These are phyloP conservation scores for Cylas formicarius DNA, from an alignment of 1,140 invertebrate genomes.

Conservation along the genomic window DNA sequence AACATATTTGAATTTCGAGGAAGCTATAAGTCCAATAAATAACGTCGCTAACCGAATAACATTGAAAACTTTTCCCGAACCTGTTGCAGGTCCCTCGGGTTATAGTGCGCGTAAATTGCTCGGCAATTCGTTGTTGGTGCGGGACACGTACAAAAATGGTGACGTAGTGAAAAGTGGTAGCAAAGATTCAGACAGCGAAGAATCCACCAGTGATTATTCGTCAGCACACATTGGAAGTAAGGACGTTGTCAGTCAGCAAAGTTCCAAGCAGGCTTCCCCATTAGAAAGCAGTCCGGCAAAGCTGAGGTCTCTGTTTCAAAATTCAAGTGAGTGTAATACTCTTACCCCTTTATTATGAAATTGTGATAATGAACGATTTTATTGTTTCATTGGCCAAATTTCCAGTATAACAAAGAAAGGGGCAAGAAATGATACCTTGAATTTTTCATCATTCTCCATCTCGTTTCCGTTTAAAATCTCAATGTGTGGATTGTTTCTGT, in stretches of 20 bases:
- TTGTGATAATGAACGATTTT: too few species aligned
- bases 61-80: constrained; percentile 28
- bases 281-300: constrained; percentile 20
- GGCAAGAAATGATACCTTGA: too few species aligned
- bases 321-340: constrained; percentile 20
- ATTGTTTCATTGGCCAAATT: too few species aligned
- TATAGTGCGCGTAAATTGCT: constrained; percentile 26
- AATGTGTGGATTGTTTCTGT: too few species aligned
- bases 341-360: too few species aligned
- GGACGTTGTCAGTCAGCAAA: constrained; percentile 25
- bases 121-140: constrained; percentile 11
- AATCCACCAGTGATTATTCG: constrained; percentile 41
- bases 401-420: too few species aligned
- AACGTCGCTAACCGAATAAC: constrained; percentile 10
- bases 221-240: constrained; percentile 32
- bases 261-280: constrained; percentile 25
- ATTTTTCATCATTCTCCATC: too few species aligned
- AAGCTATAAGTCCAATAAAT: constrained; percentile 14
- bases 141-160: constrained; percentile 7
- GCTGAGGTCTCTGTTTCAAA: constrained; percentile 22
- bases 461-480: too few species aligned
- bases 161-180: constrained; percentile 27
- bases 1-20: constrained; percentile 13
- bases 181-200: constrained; percentile 38
- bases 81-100: constrained; percentile 34